Evolutionary conservation across 2,113 vertebrate species (phyloP).

Genomic region (Hirundichthys speculiger): DNA sequence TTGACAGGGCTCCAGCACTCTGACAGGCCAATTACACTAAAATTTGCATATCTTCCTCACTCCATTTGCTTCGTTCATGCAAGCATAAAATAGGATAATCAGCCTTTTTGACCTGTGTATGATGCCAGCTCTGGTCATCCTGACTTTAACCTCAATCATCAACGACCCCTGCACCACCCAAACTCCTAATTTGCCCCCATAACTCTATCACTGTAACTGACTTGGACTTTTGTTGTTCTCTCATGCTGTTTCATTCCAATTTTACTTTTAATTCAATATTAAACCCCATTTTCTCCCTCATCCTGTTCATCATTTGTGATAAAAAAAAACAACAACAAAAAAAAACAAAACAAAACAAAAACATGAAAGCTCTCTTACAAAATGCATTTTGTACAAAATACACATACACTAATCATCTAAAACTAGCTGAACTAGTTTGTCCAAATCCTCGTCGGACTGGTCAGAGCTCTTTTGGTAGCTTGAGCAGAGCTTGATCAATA

Average conservation of each 20-base stretch:
- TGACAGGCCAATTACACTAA: constrained; percentile 82
- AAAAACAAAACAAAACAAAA: too few relatives aligned
- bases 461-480: too few relatives aligned
- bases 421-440: too few relatives aligned
- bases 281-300: background rate
- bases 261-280: background rate
- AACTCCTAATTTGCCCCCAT: background rate
- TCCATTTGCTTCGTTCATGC: constrained; percentile 74
- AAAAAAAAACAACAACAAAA: too few relatives aligned
- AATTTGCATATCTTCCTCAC: constrained; percentile 79
- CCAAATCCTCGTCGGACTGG: too few relatives aligned
- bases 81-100: constrained; percentile 78
- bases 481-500: too few relatives aligned
- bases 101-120: constrained; percentile 63
- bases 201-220: constrained; percentile 7
- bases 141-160: constrained; percentile 52
- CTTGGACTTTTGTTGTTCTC: constrained; percentile 1
- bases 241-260: constrained; percentile 17
- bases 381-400: too few relatives aligned
- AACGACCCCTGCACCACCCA: constrained; percentile 23
- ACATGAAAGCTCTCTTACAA: background rate
- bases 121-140: constrained; percentile 57
- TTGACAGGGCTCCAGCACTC: constrained; percentile 63
- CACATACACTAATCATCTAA: too few relatives aligned
- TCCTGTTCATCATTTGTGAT: constrained; percentile 16